A percentile compares a stretch with the other conserved stretches of the same genome.
Evolutionary conservation across 64 coral and sea anemone species (phyloP).

Genomic region (Montipora efflorescens): DNA sequence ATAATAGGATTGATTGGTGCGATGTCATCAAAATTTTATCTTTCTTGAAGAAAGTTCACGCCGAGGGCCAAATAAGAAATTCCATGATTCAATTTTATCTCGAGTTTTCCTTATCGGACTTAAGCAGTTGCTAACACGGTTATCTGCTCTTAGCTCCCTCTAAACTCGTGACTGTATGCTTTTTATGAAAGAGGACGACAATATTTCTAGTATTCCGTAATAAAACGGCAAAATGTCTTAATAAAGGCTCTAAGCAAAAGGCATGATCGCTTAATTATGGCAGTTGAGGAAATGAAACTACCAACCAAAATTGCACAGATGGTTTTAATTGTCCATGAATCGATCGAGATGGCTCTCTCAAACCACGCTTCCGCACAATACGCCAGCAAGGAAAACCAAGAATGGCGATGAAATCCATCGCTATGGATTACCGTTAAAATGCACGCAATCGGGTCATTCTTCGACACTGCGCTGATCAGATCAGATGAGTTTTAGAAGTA

Average conservation of each 20-base stretch:
- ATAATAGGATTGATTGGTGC: not conserved
- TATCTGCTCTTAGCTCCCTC: not conserved
- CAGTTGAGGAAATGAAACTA: not conserved
- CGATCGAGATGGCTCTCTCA: not conserved
- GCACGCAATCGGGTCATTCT: conserved; percentile 20
- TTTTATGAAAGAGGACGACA: not conserved
- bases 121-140: not conserved
- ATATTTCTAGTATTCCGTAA: not conserved
- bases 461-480: not conserved
- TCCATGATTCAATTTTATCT: not conserved
- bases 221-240: not conserved
- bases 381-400: not conserved
- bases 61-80: conserved; percentile 5
- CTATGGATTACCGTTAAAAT: conserved; percentile 13
- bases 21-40: conserved; percentile 6
- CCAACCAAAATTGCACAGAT: not conserved
- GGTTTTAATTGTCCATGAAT: not conserved
- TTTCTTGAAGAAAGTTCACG: not conserved
- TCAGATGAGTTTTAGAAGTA: conserved; percentile 1
- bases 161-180: not conserved
- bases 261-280: not conserved
- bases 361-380: conserved; percentile 26
- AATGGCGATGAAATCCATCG: conserved; percentile 26
- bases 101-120: not conserved
- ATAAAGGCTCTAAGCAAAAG: not conserved